A percentile compares a stretch with the other conserved stretches of the same genome.
These are phyloP conservation scores for Barnardius zonarius DNA, from an alignment of 2,113 vertebrate species.

Conservation along the genomic window DNA sequence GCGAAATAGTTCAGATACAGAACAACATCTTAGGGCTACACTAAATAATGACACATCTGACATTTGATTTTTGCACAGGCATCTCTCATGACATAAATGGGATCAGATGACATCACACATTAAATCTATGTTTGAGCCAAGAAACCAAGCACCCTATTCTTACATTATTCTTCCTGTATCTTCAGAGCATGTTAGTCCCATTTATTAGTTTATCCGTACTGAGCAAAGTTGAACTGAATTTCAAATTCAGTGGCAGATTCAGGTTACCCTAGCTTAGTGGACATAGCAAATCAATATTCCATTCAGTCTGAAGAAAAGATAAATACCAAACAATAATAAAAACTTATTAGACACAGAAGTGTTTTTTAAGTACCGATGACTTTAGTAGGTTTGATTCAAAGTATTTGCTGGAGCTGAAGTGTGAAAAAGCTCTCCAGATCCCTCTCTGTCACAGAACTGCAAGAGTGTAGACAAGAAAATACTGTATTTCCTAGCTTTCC, in stretches of 20 bases:
- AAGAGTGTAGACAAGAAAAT: not conserved
- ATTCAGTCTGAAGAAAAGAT: not conserved
- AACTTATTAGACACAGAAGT: not conserved
- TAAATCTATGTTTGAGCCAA: not conserved
- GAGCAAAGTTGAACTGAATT: not conserved
- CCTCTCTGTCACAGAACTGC: not conserved
- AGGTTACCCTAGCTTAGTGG: not conserved
- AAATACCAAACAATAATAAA: not conserved
- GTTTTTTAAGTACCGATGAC: not conserved
- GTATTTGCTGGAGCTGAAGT: not conserved
- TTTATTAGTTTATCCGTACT: not conserved
- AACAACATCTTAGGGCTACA: not conserved
- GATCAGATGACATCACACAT: not conserved
- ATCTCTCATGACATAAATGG: not conserved
- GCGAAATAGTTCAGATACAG: not conserved
- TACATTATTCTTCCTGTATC: not conserved
- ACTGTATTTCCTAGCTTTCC: not conserved
- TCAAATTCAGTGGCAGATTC: not conserved
- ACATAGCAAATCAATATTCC: not conserved
- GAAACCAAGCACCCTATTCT: not conserved
- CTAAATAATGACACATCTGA: not conserved
- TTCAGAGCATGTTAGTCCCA: not conserved
- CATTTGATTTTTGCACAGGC: not conserved
- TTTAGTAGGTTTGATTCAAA: not conserved
- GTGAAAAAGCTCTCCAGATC: not conserved